Evolutionary conservation across 2,797 vertebrate genomes (phyloP).

Genomic region (Acanthurus lineatus): DNA sequence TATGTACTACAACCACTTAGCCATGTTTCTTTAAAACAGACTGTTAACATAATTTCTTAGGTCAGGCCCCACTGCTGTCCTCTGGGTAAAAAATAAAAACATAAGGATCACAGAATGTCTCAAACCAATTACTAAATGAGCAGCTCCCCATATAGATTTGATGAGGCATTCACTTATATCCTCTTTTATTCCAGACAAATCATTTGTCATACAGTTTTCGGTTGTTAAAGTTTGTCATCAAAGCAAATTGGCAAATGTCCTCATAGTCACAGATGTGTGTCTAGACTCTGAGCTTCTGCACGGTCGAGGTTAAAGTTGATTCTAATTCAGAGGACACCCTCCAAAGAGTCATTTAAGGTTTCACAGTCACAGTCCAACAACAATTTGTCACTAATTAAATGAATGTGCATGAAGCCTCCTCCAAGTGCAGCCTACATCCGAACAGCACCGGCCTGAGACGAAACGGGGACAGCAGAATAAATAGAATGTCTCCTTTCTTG

Average conservation of each 20-base stretch:
- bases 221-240: background rate
- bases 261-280: background rate
- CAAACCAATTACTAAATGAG: background rate
- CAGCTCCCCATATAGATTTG: background rate
- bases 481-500: constrained; percentile 7
- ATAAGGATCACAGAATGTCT: background rate
- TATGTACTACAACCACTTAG: background rate
- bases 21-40: background rate
- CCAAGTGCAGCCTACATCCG: background rate
- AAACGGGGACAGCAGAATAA: constrained; percentile 1
- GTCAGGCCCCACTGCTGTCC: background rate
- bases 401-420: constrained; percentile 3
- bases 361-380: background rate
- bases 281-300: background rate
- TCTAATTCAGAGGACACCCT: constrained; percentile 8
- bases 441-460: constrained; percentile 11
- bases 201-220: background rate
- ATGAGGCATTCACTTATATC: background rate
- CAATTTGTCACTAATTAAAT: constrained; percentile 10
- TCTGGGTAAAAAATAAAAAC: background rate
- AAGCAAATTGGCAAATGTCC: background rate
- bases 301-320: background rate
- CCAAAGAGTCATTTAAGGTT: background rate
- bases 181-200: background rate
- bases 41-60: background rate